phyloP scores from a whole-genome alignment of 2,797 vertebrate species.

The Coreius guichenoti region DNA sequence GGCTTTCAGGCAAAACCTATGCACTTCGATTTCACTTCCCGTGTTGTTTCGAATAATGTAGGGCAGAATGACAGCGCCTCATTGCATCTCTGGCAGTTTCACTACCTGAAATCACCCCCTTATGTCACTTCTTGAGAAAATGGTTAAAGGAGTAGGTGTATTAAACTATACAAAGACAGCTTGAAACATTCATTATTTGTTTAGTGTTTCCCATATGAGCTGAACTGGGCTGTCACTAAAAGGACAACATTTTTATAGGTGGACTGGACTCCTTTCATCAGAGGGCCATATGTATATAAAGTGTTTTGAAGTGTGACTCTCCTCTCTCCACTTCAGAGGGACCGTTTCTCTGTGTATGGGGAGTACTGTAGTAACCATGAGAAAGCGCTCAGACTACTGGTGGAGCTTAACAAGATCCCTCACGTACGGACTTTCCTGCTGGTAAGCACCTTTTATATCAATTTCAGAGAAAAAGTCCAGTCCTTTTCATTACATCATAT shows the following conservation, averaged over 20 bases:
- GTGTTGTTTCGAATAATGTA: slow-evolving; percentile 68
- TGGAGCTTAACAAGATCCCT: slow-evolving; percentile 97
- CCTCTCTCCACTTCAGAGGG: slow-evolving; percentile 82
- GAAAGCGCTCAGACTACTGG: slow-evolving; percentile 93
- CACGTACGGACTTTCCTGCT: slow-evolving; percentile 91
- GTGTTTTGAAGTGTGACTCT: slow-evolving; percentile 47
- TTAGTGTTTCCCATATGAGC: neutral
- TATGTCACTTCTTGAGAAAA: slow-evolving; percentile 27
- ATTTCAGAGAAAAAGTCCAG: neutral
- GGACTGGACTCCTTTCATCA: neutral
- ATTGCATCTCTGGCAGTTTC: slow-evolving; percentile 64
- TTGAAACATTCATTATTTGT: neutral
- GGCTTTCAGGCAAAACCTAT: slow-evolving; percentile 46
- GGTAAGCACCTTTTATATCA: slow-evolving; percentile 78
- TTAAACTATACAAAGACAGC: neutral
- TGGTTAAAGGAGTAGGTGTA: neutral
- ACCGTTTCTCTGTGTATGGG: slow-evolving; percentile 93
- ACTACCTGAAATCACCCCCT: slow-evolving; percentile 57
- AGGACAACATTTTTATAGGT: neutral
- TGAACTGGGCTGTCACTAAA: neutral
- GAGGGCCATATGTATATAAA: neutral
- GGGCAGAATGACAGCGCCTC: slow-evolving; percentile 38
- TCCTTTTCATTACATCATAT: slow-evolving; percentile 6
- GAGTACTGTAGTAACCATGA: slow-evolving; percentile 99
- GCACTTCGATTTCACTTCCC: slow-evolving; percentile 72